Conservation (phyloP, 1,140 invertebrate genomes). For the Nasonia vitripennis region DNA sequence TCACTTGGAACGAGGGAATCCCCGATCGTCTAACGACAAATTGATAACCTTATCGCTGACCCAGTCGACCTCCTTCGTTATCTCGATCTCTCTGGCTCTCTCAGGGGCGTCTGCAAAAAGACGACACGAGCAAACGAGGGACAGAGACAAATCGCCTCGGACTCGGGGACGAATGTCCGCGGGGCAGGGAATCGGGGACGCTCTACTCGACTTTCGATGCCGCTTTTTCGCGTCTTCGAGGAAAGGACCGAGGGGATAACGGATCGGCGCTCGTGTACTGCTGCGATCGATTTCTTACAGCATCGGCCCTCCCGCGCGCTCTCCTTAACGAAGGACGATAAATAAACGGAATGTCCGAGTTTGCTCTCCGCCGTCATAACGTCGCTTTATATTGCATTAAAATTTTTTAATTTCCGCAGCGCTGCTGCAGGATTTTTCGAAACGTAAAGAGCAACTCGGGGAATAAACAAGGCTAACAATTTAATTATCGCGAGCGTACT, state of each 20-base stretch:
- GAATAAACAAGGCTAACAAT: neutral
- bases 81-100: neutral
- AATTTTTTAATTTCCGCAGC: neutral
- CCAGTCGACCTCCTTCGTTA: constrained; percentile 6
- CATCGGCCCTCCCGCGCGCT: neutral
- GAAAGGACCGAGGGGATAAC: neutral
- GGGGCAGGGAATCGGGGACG: neutral
- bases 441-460: neutral
- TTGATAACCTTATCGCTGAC: constrained; percentile 36
- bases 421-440: neutral
- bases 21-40: constrained; percentile 29
- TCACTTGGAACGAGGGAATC: neutral
- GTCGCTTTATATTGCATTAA: too few species aligned
- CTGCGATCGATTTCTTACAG: neutral
- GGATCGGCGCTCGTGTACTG: neutral
- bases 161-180: constrained; percentile 11
- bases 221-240: constrained; percentile 8
- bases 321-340: constrained; percentile 18
- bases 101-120: constrained; percentile 14
- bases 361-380: neutral
- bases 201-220: neutral
- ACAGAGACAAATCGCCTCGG: constrained; percentile 19
- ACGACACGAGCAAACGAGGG: neutral
- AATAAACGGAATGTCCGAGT: constrained; percentile 18
- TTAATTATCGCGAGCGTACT: neutral